phyloP scores from a whole-genome alignment of 2,113 vertebrate genomes.

The Notechis scutatus region DNA sequence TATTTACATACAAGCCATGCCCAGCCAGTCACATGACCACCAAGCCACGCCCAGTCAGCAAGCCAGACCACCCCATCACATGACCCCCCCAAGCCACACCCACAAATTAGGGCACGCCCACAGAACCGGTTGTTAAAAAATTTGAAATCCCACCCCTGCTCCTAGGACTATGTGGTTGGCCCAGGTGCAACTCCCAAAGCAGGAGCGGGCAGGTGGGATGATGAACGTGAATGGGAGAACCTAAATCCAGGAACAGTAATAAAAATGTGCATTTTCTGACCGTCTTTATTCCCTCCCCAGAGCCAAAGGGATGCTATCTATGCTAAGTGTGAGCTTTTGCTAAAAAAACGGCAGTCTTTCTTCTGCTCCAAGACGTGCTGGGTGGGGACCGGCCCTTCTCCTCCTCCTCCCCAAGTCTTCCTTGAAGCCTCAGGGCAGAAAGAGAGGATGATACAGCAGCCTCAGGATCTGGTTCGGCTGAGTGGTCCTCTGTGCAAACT shows the following conservation, averaged over 20 bases:
- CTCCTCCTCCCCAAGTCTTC: background rate
- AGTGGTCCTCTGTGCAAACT: background rate
- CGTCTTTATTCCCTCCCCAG: background rate
- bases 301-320: background rate
- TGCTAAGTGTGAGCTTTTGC: background rate
- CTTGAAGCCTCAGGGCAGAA: background rate
- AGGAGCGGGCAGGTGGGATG: background rate
- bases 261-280: background rate
- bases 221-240: rapidly evolving
- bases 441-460: background rate
- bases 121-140: too few relatives aligned
- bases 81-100: too few relatives aligned
- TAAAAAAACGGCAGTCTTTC: background rate
- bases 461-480: background rate
- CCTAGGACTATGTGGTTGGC: background rate
- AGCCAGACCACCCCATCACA: too few relatives aligned
- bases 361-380: too few relatives aligned
- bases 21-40: too few relatives aligned
- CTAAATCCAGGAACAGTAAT: background rate
- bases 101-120: too few relatives aligned
- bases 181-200: background rate
- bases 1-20: too few relatives aligned
- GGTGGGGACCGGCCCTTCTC: background rate
- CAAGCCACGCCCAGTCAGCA: too few relatives aligned
- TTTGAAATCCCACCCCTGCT: too few relatives aligned